Conservation (phyloP, 1,140 invertebrate genomes). For the Diprion similis region DNA sequence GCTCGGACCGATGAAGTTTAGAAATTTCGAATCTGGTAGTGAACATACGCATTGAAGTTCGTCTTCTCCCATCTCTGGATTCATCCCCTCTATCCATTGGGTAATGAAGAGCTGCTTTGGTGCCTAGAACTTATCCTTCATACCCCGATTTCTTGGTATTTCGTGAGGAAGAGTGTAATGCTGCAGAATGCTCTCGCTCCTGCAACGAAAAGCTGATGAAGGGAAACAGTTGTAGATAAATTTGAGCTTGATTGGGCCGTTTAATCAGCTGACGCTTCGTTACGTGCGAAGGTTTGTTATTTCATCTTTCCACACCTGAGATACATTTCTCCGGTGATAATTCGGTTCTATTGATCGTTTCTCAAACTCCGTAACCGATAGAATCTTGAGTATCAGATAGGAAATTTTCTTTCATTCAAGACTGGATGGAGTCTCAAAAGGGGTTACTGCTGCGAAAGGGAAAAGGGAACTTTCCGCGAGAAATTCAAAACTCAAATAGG, state of each 20-base stretch:
- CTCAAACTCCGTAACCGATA: not conserved
- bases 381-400: not conserved
- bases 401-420: not conserved
- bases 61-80: not conserved
- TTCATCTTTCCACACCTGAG: too few relatives aligned
- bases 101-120: not conserved
- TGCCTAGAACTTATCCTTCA: not conserved
- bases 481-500: not conserved
- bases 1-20: not conserved
- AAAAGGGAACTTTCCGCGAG: not conserved
- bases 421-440: not conserved
- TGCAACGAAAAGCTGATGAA: too few relatives aligned
- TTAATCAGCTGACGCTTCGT: not conserved
- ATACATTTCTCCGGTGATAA: not conserved
- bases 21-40: not conserved
- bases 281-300: not conserved
- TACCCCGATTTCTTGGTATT: not conserved
- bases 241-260: not conserved
- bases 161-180: not conserved
- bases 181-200: not conserved
- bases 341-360: not conserved
- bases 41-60: not conserved
- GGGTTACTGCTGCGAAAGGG: not conserved
- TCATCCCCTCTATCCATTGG: not conserved
- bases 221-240: too few relatives aligned